Percentiles rank a stretch among this genome's conserved stretches.
phyloP scores from a whole-genome alignment of 92 coral and sea anemone genomes.

The Virgularia gustaviana region DNA sequence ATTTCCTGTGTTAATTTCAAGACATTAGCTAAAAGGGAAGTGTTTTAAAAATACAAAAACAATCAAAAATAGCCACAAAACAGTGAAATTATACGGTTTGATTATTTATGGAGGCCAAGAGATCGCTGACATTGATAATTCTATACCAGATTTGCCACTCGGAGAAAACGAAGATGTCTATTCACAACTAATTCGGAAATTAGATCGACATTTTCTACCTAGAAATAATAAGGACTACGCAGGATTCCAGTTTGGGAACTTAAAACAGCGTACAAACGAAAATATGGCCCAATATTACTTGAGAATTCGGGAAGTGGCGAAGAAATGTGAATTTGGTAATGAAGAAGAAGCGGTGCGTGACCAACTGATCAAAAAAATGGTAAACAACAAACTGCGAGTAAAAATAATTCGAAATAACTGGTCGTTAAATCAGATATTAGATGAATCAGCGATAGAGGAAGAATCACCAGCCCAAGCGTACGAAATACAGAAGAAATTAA shows the following conservation, averaged over 20 bases:
- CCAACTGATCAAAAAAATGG: conserved; percentile 58
- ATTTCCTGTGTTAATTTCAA: too few relatives aligned
- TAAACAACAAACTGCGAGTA: conserved; percentile 29
- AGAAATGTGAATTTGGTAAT: conserved; percentile 45
- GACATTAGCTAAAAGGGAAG: too few relatives aligned
- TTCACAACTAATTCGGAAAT: conserved; percentile 33
- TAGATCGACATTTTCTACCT: conserved; percentile 53
- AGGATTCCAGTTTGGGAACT: conserved; percentile 52
- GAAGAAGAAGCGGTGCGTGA: conserved; percentile 46
- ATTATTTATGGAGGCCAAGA: conserved; percentile 24
- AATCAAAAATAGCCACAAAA: too few relatives aligned
- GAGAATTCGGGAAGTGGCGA: conserved; percentile 42
- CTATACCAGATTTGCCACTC: conserved; percentile 6
- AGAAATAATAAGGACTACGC: conserved; percentile 55
- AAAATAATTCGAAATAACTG: too few relatives aligned
- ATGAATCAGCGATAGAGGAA: too few relatives aligned
- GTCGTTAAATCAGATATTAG: too few relatives aligned
- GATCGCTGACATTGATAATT: conserved; percentile 15
- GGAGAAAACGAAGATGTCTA: conserved; percentile 30
- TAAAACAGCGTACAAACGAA: conserved; percentile 38
- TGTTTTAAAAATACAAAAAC: too few relatives aligned
- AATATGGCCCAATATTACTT: conserved; percentile 45
- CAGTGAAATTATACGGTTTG: too few relatives aligned
- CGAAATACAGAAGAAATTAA: conserved; percentile 33
- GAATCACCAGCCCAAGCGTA: conserved; percentile 39